Evolutionary conservation across 2,888 invertebrate genomes (phyloP).

Genomic region (Rhagium mordax): DNA sequence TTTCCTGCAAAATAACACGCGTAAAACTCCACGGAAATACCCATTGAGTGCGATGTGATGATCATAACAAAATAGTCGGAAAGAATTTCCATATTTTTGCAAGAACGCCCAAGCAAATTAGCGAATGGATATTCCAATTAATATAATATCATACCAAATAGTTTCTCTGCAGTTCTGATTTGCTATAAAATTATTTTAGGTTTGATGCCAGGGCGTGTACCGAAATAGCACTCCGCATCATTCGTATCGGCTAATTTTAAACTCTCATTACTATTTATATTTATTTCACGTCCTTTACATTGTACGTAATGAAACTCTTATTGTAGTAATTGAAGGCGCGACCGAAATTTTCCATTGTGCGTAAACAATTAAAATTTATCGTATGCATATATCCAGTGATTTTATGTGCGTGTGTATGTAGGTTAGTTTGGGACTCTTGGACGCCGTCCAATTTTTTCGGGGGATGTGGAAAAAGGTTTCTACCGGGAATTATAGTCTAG

Average conservation of each 20-base stretch:
- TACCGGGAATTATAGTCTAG: background rate
- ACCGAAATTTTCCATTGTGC: background rate
- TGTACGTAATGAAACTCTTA: background rate
- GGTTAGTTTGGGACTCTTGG: background rate
- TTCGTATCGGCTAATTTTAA: constrained; percentile 22
- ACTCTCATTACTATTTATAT: constrained; percentile 22
- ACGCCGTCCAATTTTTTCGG: background rate
- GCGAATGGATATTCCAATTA: too few species aligned
- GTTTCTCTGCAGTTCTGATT: background rate
- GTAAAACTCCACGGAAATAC: too few species aligned
- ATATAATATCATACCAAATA: background rate
- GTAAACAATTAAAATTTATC: background rate
- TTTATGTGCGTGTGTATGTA: background rate
- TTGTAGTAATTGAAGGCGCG: constrained; percentile 3
- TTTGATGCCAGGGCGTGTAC: constrained; percentile 11
- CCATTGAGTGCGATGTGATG: too few species aligned
- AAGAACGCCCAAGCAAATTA: too few species aligned
- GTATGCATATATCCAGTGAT: background rate
- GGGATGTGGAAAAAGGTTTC: background rate
- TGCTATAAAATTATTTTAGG: background rate
- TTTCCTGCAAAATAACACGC: too few species aligned
- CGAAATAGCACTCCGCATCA: constrained; percentile 4
- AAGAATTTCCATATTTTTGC: too few species aligned
- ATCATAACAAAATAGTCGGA: too few species aligned
- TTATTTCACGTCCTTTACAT: constrained; percentile 13